Evolutionary conservation across 2,888 invertebrate genomes (phyloP).

Genomic region (Scaptomyza parva): DNA sequence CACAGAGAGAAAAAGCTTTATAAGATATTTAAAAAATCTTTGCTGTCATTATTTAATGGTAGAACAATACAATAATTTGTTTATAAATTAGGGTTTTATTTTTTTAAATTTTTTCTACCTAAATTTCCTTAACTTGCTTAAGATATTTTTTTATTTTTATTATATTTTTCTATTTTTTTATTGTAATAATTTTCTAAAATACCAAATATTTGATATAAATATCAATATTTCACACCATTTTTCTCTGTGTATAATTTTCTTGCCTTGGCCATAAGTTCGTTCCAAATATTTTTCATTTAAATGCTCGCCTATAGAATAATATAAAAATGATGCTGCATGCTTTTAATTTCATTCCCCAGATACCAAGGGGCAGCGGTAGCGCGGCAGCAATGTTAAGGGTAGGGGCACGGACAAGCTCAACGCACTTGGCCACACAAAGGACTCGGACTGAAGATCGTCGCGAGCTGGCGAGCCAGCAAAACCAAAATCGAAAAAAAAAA

Average conservation of each 20-base stretch:
- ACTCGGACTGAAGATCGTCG: constrained; percentile 63
- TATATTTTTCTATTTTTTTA: too few species aligned
- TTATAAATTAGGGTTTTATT: too few species aligned
- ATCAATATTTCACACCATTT: background rate
- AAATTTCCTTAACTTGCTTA: too few species aligned
- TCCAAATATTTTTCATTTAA: constrained; percentile 73
- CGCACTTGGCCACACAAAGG: constrained; percentile 77
- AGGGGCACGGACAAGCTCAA: constrained; percentile 36
- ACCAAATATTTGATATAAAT: too few species aligned
- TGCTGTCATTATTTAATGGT: too few species aligned
- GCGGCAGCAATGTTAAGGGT: constrained; percentile 18
- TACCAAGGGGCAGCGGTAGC: constrained; percentile 32
- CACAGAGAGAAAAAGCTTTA: constrained; percentile 6
- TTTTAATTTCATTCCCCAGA: constrained; percentile 74
- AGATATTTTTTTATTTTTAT: too few species aligned
- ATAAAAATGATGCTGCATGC: constrained; percentile 75
- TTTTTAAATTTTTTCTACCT: too few species aligned
- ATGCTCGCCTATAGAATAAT: constrained; percentile 62
- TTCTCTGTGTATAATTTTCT: background rate
- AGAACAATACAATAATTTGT: too few species aligned
- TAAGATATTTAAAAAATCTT: too few species aligned
- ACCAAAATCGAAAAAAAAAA: constrained; percentile 11
- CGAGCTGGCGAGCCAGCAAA: constrained; percentile 22
- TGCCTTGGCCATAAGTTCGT: constrained; percentile 42
- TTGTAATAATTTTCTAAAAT: too few species aligned